Conservation (phyloP, 2,797 vertebrate genomes). For the Emydoidea blandingii region DNA sequence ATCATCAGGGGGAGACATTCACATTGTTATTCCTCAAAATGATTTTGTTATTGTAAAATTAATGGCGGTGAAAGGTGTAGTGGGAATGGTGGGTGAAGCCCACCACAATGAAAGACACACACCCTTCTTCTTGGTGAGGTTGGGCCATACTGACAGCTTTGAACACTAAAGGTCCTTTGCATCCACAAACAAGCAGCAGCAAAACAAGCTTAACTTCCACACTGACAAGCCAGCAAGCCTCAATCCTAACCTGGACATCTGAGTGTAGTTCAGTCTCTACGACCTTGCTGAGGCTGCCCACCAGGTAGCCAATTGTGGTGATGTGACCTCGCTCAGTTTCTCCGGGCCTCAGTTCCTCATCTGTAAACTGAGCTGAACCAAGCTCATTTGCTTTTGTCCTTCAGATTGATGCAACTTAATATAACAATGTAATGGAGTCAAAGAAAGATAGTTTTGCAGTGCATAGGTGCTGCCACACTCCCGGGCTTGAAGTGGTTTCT, state of each 20-base stretch:
- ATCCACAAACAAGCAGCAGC: neutral
- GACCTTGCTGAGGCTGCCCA: no score
- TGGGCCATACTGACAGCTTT: neutral
- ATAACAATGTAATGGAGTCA: accelerated
- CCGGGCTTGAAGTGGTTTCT: no score
- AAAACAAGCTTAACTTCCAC: neutral
- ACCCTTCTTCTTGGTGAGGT: neutral
- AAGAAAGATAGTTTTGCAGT: neutral
- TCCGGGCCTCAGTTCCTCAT: neutral
- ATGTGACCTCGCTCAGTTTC: neutral
- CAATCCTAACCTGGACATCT: neutral
- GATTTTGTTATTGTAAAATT: neutral
- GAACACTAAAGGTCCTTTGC: neutral
- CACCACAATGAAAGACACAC: neutral
- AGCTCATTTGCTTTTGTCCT: accelerated
- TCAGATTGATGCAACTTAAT: accelerated
- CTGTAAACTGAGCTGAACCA: accelerated
- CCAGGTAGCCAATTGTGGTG: neutral
- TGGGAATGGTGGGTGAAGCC: no score
- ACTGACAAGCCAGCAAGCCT: neutral
- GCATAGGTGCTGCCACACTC: accelerated
- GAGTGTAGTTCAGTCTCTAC: neutral
- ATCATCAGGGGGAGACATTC: neutral
- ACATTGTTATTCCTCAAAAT: neutral
- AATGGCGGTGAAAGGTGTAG: neutral